Evolutionary conservation across 2,113 vertebrate species (phyloP).

Genomic region (Semnopithecus entellus): DNA sequence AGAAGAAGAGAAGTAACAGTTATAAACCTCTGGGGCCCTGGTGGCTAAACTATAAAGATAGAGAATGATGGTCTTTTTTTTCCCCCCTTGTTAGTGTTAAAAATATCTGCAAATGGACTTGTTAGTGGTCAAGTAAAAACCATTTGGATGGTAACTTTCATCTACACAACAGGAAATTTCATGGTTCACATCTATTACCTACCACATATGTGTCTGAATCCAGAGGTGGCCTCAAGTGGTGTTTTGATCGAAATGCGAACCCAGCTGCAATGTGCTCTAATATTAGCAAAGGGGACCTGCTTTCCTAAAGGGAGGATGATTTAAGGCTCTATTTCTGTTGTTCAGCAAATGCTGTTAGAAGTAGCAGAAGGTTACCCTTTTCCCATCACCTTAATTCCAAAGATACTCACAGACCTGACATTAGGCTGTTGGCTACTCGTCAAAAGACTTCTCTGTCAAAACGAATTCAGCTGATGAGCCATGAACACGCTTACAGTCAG

Average conservation of each 20-base stretch:
- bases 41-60: constrained; percentile 16
- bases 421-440: constrained; percentile 80
- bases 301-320: not conserved
- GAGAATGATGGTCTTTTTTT: not conserved
- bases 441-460: constrained; percentile 84
- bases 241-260: constrained; percentile 43
- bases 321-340: constrained; percentile 77
- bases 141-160: not conserved
- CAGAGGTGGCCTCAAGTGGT: constrained; percentile 5
- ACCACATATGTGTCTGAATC: not conserved
- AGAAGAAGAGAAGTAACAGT: constrained; percentile 25
- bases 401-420: constrained; percentile 71
- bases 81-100: not conserved
- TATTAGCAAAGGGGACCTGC: constrained; percentile 14
- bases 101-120: constrained; percentile 28
- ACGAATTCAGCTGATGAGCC: constrained; percentile 84
- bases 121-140: not conserved
- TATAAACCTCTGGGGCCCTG: not conserved
- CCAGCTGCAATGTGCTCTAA: constrained; percentile 5
- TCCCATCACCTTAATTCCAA: constrained; percentile 84
- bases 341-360: constrained; percentile 71
- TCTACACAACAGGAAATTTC: constrained; percentile 1
- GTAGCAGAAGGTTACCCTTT: constrained; percentile 82
- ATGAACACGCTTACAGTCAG: constrained; percentile 83
- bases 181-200: not conserved